Conservation (phyloP, 2,113 vertebrate species). For the Plotosus lineatus region DNA sequence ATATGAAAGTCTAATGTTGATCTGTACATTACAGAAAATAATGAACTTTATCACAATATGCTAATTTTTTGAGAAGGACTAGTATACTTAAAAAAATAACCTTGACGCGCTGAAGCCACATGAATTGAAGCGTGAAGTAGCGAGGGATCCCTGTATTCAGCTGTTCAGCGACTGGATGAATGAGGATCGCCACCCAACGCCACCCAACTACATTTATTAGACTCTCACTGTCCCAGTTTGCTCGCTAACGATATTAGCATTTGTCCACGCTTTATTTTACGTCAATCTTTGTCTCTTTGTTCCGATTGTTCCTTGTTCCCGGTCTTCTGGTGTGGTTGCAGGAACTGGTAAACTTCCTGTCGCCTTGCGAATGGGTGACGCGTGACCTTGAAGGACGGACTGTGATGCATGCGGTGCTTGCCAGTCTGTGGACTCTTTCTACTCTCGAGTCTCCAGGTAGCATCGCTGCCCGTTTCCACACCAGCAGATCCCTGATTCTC, state of each 20-base stretch:
- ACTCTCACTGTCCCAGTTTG: not conserved
- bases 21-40: too few species aligned
- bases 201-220: not conserved
- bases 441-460: slow-evolving; percentile 42
- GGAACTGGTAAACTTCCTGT: slow-evolving; percentile 48
- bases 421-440: slow-evolving; percentile 48
- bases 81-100: too few species aligned
- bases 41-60: too few species aligned
- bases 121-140: too few species aligned
- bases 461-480: slow-evolving; percentile 47
- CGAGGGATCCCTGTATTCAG: too few species aligned
- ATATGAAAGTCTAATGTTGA: too few species aligned
- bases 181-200: too few species aligned
- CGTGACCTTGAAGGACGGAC: slow-evolving; percentile 39
- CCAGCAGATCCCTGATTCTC: slow-evolving; percentile 41
- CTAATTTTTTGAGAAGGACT: too few species aligned
- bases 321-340: slow-evolving; percentile 20
- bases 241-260: not conserved
- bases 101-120: too few species aligned
- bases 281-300: not conserved
- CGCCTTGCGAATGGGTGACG: slow-evolving; percentile 34
- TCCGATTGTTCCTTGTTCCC: not conserved
- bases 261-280: not conserved
- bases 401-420: slow-evolving; percentile 41
- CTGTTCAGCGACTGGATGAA: too few species aligned